phyloP scores from a whole-genome alignment of 2,113 vertebrate genomes.

The Elgaria multicarinata region DNA sequence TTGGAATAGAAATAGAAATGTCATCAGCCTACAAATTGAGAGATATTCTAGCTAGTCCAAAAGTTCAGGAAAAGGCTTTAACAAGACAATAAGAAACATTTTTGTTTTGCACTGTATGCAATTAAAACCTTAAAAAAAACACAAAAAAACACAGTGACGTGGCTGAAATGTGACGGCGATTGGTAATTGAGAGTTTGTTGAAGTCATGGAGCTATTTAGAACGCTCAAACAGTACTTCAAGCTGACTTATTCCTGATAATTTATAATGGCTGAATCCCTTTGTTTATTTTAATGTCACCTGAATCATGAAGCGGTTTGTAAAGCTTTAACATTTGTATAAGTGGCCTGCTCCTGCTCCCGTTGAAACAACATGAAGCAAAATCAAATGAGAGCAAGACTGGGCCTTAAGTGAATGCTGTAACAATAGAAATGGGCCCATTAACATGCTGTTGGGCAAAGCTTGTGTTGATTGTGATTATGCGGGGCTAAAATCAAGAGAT shows the following conservation, averaged over 20 bases:
- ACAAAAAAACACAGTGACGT: constrained; percentile 46
- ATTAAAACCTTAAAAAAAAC: constrained; percentile 42
- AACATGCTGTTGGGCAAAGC: constrained; percentile 76
- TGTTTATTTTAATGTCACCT: constrained; percentile 74
- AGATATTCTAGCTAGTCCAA: constrained; percentile 66
- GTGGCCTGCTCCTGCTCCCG: constrained; percentile 73
- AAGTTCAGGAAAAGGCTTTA: constrained; percentile 62
- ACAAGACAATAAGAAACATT: constrained; percentile 22
- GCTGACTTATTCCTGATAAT: constrained; percentile 74
- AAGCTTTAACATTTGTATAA: constrained; percentile 70
- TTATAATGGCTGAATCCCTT: constrained; percentile 85
- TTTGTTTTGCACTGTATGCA: constrained; percentile 18
- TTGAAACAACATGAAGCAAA: constrained; percentile 54
- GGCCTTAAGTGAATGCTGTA: constrained; percentile 75
- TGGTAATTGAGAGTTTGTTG: constrained; percentile 57
- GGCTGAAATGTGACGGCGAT: constrained; percentile 43
- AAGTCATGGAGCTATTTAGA: constrained; percentile 69
- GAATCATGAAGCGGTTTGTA: constrained; percentile 75
- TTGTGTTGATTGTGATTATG: constrained; percentile 66
- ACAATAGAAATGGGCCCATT: constrained; percentile 77
- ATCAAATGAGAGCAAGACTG: constrained; percentile 74
- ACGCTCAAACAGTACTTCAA: constrained; percentile 62
- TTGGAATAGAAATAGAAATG: not conserved
- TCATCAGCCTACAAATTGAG: constrained; percentile 61
- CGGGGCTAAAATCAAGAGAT: constrained; percentile 55